Percentiles rank a stretch among this genome's conserved stretches.
Conservation (phyloP, 2,797 vertebrate genomes). For the Pristis pectinata region DNA sequence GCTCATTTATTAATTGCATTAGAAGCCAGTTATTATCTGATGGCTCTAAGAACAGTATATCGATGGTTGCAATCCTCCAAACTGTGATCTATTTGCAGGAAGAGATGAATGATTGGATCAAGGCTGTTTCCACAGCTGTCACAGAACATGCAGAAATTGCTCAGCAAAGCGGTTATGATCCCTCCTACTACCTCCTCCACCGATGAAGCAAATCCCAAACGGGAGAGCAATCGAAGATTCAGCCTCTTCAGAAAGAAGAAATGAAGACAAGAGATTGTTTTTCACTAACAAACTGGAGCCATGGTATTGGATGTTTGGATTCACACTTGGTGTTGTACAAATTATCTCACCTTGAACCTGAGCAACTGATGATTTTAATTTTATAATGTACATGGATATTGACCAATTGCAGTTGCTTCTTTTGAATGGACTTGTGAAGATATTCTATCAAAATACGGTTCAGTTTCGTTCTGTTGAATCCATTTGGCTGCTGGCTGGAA, state of each 20-base stretch:
- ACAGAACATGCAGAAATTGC: slow-evolving; percentile 75
- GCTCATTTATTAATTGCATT: neutral
- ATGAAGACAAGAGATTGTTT: slow-evolving; percentile 50
- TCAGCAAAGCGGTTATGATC: slow-evolving; percentile 71
- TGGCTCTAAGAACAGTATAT: neutral
- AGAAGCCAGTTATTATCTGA: too few species aligned
- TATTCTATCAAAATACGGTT: neutral
- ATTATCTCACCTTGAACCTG: neutral
- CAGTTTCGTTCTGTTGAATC: neutral
- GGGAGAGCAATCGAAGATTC: slow-evolving; percentile 66
- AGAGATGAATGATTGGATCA: slow-evolving; percentile 79
- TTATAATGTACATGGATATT: neutral
- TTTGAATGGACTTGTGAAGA: neutral
- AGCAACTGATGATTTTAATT: neutral
- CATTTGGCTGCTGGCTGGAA: neutral
- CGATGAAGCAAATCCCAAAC: slow-evolving; percentile 63
- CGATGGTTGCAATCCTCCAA: neutral
- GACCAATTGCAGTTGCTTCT: neutral
- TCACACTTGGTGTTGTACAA: neutral
- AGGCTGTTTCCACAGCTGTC: slow-evolving; percentile 66
- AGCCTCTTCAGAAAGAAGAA: slow-evolving; percentile 76
- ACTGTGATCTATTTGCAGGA: slow-evolving; percentile 56
- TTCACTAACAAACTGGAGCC: neutral
- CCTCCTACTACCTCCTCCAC: slow-evolving; percentile 87
- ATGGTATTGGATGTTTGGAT: neutral